These are phyloP conservation scores for Zaprionus kolodkinae DNA, from an alignment of 1,140 invertebrate species.

Conservation along the genomic window DNA sequence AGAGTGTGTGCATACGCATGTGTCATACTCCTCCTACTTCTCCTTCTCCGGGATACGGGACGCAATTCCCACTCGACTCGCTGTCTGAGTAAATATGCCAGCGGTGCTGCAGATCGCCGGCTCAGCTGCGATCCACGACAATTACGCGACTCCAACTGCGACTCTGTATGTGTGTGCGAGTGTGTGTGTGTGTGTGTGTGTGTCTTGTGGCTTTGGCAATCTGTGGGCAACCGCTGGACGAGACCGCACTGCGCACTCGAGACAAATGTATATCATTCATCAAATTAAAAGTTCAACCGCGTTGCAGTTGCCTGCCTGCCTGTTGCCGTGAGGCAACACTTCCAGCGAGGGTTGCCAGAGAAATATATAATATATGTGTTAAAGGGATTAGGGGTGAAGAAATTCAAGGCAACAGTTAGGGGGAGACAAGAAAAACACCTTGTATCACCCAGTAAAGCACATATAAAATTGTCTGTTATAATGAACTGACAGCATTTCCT, in stretches of 20 bases:
- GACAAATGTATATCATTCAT: slow-evolving; percentile 83
- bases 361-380: slow-evolving; percentile 8
- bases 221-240: slow-evolving; percentile 48
- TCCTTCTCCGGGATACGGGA: not conserved
- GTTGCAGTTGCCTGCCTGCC: slow-evolving; percentile 61
- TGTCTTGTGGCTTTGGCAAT: slow-evolving; percentile 35
- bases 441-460: too few relatives aligned
- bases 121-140: slow-evolving; percentile 69
- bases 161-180: slow-evolving; percentile 4
- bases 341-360: slow-evolving; percentile 43
- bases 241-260: slow-evolving; percentile 57
- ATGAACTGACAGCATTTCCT: too few relatives aligned
- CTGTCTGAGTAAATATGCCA: slow-evolving; percentile 68
- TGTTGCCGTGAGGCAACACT: slow-evolving; percentile 63
- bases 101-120: slow-evolving; percentile 40
- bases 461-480: too few relatives aligned
- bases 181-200: slow-evolving; percentile 14
- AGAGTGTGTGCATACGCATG: slow-evolving; percentile 22
- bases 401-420: not conserved
- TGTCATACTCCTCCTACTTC: slow-evolving; percentile 39
- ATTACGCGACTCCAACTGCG: slow-evolving; percentile 54
- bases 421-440: not conserved
- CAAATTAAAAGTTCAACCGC: slow-evolving; percentile 81
- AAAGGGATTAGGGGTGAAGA: not conserved
- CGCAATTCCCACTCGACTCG: slow-evolving; percentile 13